These are phyloP conservation scores for Lathronympha strigana DNA, from an alignment of 2,888 invertebrate species.

Conservation along the genomic window DNA sequence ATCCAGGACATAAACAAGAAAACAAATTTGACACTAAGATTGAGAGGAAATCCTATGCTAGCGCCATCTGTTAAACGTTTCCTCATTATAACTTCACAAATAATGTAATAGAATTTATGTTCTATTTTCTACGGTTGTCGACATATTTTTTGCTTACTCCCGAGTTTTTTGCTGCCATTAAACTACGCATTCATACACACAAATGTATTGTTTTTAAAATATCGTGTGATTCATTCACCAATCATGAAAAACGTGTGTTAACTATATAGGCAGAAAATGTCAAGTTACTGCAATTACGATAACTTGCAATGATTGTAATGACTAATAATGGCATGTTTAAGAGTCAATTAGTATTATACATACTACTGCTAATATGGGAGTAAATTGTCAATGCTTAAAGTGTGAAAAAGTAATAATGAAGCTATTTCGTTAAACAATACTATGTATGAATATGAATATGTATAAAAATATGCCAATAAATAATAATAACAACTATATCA, in stretches of 20 bases:
- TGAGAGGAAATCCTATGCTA: too few relatives aligned
- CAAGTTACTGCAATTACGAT: constrained; percentile 18
- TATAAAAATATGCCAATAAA: neutral
- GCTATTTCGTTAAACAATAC: neutral
- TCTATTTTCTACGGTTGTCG: neutral
- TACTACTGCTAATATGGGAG: neutral
- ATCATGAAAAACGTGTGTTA: constrained; percentile 25
- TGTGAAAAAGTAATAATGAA: neutral
- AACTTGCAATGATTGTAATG: constrained; percentile 4
- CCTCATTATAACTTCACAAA: too few relatives aligned
- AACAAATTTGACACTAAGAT: too few relatives aligned
- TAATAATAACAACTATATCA: neutral
- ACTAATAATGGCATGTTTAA: constrained; percentile 1
- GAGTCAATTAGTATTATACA: constrained; percentile 10
- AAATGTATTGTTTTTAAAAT: constrained; percentile 29
- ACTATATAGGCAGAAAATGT: constrained; percentile 20
- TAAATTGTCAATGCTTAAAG: neutral
- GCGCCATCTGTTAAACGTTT: too few relatives aligned
- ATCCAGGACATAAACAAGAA: too few relatives aligned
- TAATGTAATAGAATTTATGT: neutral
- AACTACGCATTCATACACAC: neutral
- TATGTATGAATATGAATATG: neutral
- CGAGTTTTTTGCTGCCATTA: neutral
- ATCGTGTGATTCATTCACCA: constrained; percentile 30
- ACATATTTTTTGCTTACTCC: neutral